Evolutionary conservation across 2,888 invertebrate species (phyloP).

Genomic region (Ochlodes sylvanus): DNA sequence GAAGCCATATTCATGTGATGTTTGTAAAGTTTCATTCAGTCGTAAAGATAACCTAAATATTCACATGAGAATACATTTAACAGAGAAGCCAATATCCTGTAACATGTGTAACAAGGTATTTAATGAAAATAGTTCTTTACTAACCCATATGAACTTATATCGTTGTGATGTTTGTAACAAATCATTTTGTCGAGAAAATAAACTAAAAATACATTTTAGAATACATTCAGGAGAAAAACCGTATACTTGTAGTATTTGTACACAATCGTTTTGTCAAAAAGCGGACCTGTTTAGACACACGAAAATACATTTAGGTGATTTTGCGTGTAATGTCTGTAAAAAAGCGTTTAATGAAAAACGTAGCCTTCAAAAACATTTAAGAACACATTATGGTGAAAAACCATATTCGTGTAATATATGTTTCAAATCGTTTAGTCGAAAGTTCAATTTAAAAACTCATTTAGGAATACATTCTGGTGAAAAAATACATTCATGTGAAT

Average conservation of each 20-base stretch:
- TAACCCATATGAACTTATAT: neutral
- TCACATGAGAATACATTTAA: constrained; percentile 1
- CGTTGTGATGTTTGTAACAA: neutral
- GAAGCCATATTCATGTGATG: constrained; percentile 43
- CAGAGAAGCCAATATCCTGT: neutral
- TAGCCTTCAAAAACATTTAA: constrained; percentile 1
- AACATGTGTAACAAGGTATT: neutral
- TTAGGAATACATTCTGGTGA: neutral
- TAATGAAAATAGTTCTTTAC: neutral
- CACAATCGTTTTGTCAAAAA: constrained; percentile 3
- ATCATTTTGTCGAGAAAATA: constrained; percentile 3
- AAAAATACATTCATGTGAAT: constrained; percentile 3
- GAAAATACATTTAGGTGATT: constrained; percentile 8
- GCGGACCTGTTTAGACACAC: neutral
- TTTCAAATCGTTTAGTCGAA: neutral
- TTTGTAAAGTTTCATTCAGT: constrained; percentile 29
- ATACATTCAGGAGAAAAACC: constrained; percentile 1
- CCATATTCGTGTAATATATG: neutral
- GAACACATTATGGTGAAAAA: constrained; percentile 2
- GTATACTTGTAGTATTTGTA: neutral
- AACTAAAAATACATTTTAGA: constrained; percentile 1
- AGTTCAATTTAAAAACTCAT: constrained; percentile 7
- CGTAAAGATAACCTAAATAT: constrained; percentile 11
- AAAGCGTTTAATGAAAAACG: neutral
- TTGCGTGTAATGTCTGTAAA: constrained; percentile 6